Evolutionary conservation across 2,888 invertebrate species (phyloP).

Genomic region (Dusona sp.): DNA sequence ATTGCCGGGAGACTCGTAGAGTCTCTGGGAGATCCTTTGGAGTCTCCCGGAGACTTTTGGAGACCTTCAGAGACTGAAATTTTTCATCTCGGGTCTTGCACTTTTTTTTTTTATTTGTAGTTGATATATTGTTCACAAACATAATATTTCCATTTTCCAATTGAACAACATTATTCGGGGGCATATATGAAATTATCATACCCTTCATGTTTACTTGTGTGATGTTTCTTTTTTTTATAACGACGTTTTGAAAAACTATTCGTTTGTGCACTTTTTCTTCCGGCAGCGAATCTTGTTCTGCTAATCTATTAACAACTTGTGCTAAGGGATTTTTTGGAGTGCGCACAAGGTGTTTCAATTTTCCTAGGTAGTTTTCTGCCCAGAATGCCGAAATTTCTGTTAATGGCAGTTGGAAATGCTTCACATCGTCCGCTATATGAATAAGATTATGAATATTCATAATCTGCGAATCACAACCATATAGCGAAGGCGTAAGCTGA

Average conservation of each 20-base stretch:
- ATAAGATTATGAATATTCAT: slow-evolving; percentile 65
- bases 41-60: too few relatives aligned
- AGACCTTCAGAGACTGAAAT: too few relatives aligned
- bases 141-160: slow-evolving; percentile 4
- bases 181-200: slow-evolving; percentile 1
- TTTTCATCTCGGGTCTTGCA: too few relatives aligned
- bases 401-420: slow-evolving; percentile 58
- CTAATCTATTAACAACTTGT: slow-evolving; percentile 9
- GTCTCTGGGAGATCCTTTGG: too few relatives aligned
- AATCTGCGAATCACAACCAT: slow-evolving; percentile 56
- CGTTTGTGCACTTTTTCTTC: neutral
- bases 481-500: slow-evolving; percentile 44
- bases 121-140: neutral
- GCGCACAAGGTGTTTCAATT: slow-evolving; percentile 48
- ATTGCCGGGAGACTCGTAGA: too few relatives aligned
- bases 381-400: slow-evolving; percentile 60
- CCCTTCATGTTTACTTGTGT: neutral
- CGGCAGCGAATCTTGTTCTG: slow-evolving; percentile 1
- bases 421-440: slow-evolving; percentile 66
- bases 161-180: slow-evolving; percentile 12
- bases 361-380: slow-evolving; percentile 57
- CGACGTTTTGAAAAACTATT: neutral
- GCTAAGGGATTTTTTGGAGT: slow-evolving; percentile 37
- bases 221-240: neutral
- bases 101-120: neutral